Conservation (phyloP, 2,797 vertebrate species). For the Poecile montanus region DNA sequence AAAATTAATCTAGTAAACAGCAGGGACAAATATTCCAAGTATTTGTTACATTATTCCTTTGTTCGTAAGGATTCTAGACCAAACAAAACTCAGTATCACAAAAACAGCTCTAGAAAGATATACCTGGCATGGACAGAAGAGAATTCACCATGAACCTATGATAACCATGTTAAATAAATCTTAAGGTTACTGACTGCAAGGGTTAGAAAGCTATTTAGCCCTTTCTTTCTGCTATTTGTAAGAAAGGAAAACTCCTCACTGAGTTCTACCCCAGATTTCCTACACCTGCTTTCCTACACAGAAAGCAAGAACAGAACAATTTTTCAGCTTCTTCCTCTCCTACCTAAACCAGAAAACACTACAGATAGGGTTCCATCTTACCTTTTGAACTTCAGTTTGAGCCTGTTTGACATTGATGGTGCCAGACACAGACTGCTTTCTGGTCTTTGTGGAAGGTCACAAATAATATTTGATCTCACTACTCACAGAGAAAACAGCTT, state of each 20-base stretch:
- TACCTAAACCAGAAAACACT: background rate
- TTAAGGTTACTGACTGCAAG: background rate
- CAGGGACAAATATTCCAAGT: slow-evolving; percentile 8
- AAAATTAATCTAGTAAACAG: background rate
- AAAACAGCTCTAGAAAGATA: background rate
- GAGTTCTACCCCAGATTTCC: background rate
- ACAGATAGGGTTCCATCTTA: background rate
- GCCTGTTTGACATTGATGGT: background rate
- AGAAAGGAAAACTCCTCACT: background rate
- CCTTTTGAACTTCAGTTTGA: background rate
- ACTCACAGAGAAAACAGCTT: background rate
- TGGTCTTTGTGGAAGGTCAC: background rate
- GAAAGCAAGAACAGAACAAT: background rate
- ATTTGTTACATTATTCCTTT: background rate
- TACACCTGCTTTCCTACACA: background rate
- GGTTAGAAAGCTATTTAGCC: background rate
- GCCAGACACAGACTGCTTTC: background rate
- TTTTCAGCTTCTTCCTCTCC: background rate
- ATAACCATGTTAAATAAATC: background rate
- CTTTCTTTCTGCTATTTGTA: background rate
- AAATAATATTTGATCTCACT: background rate
- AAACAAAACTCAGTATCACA: background rate
- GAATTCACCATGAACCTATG: background rate
- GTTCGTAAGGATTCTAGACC: background rate
- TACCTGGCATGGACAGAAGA: background rate